Percentiles rank a stretch among this genome's conserved stretches.
These are phyloP conservation scores for Eugnorisma glareosa DNA, from an alignment of 2,888 invertebrate genomes.

Conservation along the genomic window DNA sequence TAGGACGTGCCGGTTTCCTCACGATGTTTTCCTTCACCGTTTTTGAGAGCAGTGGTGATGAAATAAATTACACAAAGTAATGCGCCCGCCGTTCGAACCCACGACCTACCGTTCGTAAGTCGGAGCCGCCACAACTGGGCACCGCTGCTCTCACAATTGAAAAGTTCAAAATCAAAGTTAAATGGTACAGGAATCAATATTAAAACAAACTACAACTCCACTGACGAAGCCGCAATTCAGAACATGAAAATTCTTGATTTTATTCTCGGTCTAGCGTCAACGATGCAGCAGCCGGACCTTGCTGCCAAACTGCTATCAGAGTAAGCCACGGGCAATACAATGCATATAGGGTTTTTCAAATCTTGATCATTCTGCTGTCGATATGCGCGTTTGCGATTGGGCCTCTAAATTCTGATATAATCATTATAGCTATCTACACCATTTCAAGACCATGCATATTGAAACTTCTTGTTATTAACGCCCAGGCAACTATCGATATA, in stretches of 20 bases:
- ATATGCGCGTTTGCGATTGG: neutral
- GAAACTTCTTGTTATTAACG: neutral
- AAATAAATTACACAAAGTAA: too few species aligned
- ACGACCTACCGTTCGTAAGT: too few species aligned
- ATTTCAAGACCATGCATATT: neutral
- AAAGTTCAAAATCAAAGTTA: too few species aligned
- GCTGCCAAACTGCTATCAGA: neutral
- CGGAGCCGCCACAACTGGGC: too few species aligned
- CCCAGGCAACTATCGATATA: neutral
- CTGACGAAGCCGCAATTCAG: neutral
- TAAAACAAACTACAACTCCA: too few species aligned
- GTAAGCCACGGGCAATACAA: constrained; percentile 16
- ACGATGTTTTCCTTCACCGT: too few species aligned
- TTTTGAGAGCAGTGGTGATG: too few species aligned
- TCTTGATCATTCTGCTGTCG: neutral
- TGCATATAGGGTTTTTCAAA: neutral
- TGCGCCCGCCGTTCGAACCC: too few species aligned
- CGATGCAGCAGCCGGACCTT: neutral
- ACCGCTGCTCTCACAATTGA: too few species aligned
- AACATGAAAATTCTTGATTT: neutral
- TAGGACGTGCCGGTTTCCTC: too few species aligned
- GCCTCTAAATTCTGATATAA: neutral
- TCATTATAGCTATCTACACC: neutral
- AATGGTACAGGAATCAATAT: too few species aligned
- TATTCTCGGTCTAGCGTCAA: neutral